phyloP scores from a whole-genome alignment of 2,797 vertebrate species.

The Sebastes glaucus region DNA sequence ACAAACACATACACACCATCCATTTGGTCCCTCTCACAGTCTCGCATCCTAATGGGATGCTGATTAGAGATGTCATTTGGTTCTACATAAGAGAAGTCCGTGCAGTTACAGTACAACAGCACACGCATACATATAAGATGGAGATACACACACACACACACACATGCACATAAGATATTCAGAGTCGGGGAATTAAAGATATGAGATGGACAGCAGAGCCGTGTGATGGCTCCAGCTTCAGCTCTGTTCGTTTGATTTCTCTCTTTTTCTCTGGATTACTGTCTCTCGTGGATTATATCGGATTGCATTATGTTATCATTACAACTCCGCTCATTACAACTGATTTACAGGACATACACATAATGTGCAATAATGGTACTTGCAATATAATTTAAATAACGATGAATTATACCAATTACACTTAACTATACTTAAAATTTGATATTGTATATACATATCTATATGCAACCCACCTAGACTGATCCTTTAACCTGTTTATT shows the following conservation, averaged over 20 bases:
- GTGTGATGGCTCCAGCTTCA: no score
- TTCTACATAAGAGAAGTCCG: slow-evolving; percentile 15
- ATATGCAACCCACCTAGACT: no score
- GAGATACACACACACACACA: not conserved
- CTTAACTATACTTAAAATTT: not conserved
- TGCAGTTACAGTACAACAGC: not conserved
- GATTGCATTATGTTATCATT: not conserved
- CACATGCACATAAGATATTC: no score
- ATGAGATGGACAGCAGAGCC: not conserved
- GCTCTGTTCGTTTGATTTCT: not conserved
- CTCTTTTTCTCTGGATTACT: not conserved
- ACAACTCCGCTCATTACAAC: not conserved
- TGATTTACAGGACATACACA: not conserved
- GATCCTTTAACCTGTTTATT: no score
- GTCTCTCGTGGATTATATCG: no score
- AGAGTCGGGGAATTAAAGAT: no score
- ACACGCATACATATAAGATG: not conserved
- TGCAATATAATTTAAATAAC: not conserved
- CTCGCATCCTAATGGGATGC: slow-evolving; percentile 14
- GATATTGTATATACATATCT: not conserved
- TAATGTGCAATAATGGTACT: not conserved
- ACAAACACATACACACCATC: not conserved
- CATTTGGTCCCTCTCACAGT: not conserved
- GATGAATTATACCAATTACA: not conserved
- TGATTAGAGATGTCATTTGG: slow-evolving; percentile 40